These are phyloP conservation scores for Phrynosoma blainvillii DNA, from an alignment of 2,113 vertebrate species.

Conservation along the genomic window DNA sequence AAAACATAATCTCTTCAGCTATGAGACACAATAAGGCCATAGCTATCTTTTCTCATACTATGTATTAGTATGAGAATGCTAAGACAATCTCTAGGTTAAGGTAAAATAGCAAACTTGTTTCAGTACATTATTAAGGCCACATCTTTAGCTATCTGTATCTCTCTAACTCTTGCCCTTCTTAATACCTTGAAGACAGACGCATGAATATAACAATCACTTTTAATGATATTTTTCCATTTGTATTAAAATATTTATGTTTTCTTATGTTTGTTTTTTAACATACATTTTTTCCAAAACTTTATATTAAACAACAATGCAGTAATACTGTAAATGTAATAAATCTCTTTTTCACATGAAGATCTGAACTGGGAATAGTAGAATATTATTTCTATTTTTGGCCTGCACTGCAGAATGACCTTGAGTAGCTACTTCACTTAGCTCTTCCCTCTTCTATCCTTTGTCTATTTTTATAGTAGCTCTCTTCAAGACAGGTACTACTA, in stretches of 20 bases:
- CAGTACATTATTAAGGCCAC: background rate
- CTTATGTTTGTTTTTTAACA: background rate
- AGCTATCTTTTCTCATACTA: background rate
- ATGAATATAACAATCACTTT: background rate
- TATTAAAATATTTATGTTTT: background rate
- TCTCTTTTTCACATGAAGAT: background rate
- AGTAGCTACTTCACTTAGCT: background rate
- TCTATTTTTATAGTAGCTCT: constrained; percentile 1
- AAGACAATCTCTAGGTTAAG: background rate
- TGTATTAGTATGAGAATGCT: too few relatives aligned
- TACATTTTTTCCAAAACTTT: background rate
- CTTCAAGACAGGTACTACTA: background rate
- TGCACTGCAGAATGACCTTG: constrained; percentile 7
- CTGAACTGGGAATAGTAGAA: background rate
- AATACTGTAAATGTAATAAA: background rate
- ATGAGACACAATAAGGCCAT: background rate
- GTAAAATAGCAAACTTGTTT: background rate
- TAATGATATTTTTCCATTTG: background rate
- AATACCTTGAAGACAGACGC: background rate
- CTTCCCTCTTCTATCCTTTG: background rate
- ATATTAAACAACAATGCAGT: background rate
- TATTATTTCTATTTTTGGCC: background rate
- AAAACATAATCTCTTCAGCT: background rate
- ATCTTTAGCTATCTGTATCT: background rate
- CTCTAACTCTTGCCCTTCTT: background rate